Conservation (phyloP, 1,140 invertebrate species). For the Anoplophora glabripennis region DNA sequence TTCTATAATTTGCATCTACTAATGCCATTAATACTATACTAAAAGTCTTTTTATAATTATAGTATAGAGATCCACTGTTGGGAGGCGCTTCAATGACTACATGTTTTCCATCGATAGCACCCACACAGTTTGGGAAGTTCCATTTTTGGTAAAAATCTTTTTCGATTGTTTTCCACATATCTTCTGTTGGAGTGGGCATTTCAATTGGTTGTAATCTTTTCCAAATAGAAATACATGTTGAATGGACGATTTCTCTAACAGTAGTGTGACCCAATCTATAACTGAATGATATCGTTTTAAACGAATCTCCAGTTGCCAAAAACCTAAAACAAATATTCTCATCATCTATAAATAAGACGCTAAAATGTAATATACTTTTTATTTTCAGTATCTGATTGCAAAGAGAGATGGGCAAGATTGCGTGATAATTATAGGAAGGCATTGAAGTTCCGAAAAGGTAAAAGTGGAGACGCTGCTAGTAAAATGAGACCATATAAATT, state of each 20-base stretch:
- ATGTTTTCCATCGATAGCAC: slow-evolving; percentile 30
- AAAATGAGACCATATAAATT: too few species aligned
- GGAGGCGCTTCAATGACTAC: slow-evolving; percentile 19
- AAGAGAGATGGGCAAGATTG: too few species aligned
- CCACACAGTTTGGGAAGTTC: slow-evolving; percentile 29
- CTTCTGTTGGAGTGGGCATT: slow-evolving; percentile 9
- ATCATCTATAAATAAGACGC: too few species aligned
- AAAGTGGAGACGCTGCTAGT: too few species aligned
- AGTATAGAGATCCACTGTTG: slow-evolving; percentile 15
- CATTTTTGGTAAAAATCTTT: slow-evolving; percentile 21
- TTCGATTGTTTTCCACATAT: slow-evolving; percentile 19
- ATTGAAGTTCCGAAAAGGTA: too few species aligned
- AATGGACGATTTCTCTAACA: slow-evolving; percentile 21
- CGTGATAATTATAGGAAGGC: too few species aligned
- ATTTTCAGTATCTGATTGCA: too few species aligned
- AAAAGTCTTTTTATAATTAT: slow-evolving; percentile 49
- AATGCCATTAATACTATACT: slow-evolving; percentile 50
- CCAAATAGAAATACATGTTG: slow-evolving; percentile 39
- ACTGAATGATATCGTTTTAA: too few species aligned
- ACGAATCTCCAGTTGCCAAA: too few species aligned
- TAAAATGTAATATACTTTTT: too few species aligned
- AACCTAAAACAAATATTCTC: too few species aligned
- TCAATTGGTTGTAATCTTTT: slow-evolving; percentile 19
- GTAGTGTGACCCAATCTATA: slow-evolving; percentile 18
- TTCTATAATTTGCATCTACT: slow-evolving; percentile 47